Conservation (phyloP, 1,140 invertebrate genomes). For the Magallana gigas region DNA sequence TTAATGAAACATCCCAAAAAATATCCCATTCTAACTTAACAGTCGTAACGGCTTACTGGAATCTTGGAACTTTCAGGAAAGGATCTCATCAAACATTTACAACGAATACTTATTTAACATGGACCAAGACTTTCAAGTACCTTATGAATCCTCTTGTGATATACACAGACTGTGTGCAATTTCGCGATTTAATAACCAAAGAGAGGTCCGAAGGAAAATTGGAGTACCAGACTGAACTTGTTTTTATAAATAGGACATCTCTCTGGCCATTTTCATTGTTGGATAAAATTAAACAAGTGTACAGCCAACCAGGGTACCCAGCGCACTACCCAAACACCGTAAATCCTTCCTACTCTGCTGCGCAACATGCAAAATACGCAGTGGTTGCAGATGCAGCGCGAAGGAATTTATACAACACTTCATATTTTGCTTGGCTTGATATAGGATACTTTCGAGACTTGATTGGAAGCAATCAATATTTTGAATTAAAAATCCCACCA, state of each 20-base stretch:
- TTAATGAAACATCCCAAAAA: background rate
- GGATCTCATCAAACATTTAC: constrained; percentile 24
- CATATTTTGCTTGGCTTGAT: constrained; percentile 68
- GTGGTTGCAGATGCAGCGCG: constrained; percentile 54
- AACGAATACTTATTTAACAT: constrained; percentile 53
- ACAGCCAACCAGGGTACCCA: constrained; percentile 59
- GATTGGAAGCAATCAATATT: constrained; percentile 35
- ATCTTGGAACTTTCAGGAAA: constrained; percentile 68
- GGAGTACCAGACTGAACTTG: constrained; percentile 55
- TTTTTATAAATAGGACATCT: constrained; percentile 49
- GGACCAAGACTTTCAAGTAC: constrained; percentile 59
- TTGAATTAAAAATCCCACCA: constrained; percentile 56
- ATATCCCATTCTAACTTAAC: constrained; percentile 47
- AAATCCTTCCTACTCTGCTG: constrained; percentile 61
- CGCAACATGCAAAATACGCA: constrained; percentile 66
- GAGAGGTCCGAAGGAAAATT: constrained; percentile 44
- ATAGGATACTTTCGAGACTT: constrained; percentile 68
- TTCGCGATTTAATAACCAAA: constrained; percentile 49
- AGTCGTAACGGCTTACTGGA: constrained; percentile 70
- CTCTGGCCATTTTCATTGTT: constrained; percentile 49
- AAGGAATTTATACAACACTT: constrained; percentile 52
- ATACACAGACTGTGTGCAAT: constrained; percentile 62
- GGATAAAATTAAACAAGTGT: constrained; percentile 61
- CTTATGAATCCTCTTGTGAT: constrained; percentile 61
- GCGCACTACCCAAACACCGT: constrained; percentile 68